Conservation (phyloP, 2,797 vertebrate genomes). For the Iguana delicatissima region DNA sequence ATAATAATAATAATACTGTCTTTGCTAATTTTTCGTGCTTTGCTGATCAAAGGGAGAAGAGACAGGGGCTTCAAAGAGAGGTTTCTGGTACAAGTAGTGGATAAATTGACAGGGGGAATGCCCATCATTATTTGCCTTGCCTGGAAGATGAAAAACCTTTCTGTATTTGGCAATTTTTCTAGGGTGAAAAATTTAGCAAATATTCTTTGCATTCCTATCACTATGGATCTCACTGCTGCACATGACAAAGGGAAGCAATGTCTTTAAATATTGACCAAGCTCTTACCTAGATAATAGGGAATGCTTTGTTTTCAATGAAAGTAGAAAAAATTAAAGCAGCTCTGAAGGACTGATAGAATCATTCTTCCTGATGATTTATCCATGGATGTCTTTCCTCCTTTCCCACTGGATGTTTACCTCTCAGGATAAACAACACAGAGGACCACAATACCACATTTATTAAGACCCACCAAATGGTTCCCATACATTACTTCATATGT, state of each 20-base stretch:
- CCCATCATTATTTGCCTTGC: no score
- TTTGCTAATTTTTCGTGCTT: no score
- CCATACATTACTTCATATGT: conserved; percentile 78
- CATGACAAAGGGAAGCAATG: background rate
- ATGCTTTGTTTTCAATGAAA: background rate
- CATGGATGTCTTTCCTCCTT: conserved; percentile 48
- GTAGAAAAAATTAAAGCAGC: background rate
- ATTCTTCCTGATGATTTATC: conserved; percentile 53
- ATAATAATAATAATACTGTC: no score
- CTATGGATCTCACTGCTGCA: background rate
- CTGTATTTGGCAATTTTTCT: no score
- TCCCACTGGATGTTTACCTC: conserved; percentile 54
- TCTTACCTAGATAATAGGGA: background rate
- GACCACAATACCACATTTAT: conserved; percentile 77
- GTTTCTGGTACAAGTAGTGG: no score
- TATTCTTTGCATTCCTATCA: no score
- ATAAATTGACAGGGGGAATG: no score
- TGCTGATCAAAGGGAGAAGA: no score
- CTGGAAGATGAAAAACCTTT: no score
- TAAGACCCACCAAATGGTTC: conserved; percentile 76
- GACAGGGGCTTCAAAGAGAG: no score
- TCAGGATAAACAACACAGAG: conserved; percentile 49
- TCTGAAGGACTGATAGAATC: background rate
- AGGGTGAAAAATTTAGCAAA: no score
- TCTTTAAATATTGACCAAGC: background rate